These are phyloP conservation scores for Meta bourneti DNA, from an alignment of 2,888 invertebrate species.

Conservation along the genomic window DNA sequence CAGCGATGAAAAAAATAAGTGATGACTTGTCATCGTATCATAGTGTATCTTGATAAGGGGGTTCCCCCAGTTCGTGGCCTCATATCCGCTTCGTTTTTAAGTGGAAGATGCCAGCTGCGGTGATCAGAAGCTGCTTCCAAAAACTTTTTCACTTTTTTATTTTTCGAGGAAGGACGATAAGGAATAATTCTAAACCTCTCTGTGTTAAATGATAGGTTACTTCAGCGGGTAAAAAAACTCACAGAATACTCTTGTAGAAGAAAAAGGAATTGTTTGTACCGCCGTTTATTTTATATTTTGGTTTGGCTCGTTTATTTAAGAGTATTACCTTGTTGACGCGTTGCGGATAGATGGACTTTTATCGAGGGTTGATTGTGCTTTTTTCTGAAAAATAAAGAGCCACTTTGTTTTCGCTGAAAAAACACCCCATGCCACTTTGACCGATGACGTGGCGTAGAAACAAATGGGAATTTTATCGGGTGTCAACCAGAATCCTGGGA, in stretches of 20 bases:
- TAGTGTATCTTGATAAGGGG: slow-evolving; percentile 45
- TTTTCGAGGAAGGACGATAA: slow-evolving; percentile 6
- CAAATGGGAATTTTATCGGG: slow-evolving; percentile 54
- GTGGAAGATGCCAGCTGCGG: slow-evolving; percentile 63
- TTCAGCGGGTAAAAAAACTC: background rate
- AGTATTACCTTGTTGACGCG: slow-evolving; percentile 67
- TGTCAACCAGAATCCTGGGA: slow-evolving; percentile 12
- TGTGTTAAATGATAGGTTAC: slow-evolving; percentile 60
- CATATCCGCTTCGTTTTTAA: slow-evolving; percentile 63
- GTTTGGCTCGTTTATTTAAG: slow-evolving; percentile 46
- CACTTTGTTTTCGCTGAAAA: slow-evolving; percentile 23
- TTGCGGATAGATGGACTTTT: slow-evolving; percentile 9
- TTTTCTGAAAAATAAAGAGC: background rate
- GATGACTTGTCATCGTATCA: slow-evolving; percentile 67
- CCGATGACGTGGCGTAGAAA: slow-evolving; percentile 36
- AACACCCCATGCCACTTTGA: slow-evolving; percentile 11
- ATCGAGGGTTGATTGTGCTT: slow-evolving; percentile 20
- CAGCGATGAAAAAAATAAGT: slow-evolving; percentile 62
- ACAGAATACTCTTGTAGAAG: background rate
- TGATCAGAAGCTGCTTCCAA: slow-evolving; percentile 22
- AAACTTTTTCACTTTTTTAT: background rate
- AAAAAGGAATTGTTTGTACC: slow-evolving; percentile 26
- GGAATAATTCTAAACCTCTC: slow-evolving; percentile 39
- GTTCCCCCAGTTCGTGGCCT: slow-evolving; percentile 29
- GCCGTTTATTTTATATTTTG: slow-evolving; percentile 17